Percentiles rank a stretch among this genome's conserved stretches.
Evolutionary conservation across 2,888 invertebrate species (phyloP).

Genomic region (Priocnemis perturbator): DNA sequence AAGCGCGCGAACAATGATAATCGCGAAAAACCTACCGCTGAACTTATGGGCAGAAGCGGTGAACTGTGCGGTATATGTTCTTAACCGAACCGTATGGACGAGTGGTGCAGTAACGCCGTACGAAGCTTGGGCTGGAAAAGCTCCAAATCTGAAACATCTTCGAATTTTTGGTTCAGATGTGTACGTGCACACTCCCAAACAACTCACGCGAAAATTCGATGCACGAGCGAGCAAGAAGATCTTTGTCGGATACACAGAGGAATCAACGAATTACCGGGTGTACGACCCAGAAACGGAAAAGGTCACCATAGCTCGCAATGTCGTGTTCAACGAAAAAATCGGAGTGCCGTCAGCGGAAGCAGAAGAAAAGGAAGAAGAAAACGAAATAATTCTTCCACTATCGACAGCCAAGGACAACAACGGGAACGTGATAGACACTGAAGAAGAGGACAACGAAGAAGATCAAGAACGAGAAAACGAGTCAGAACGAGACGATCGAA

Average conservation of each 20-base stretch:
- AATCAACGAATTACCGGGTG: constrained; percentile 8
- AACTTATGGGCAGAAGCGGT: constrained; percentile 1
- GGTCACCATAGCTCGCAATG: constrained; percentile 3
- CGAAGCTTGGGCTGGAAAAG: neutral
- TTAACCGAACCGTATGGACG: neutral
- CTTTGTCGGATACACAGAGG: constrained; percentile 9
- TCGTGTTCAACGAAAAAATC: constrained; percentile 11
- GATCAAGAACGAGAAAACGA: too few relatives aligned
- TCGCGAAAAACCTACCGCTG: neutral
- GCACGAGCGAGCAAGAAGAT: constrained; percentile 1
- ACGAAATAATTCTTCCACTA: neutral
- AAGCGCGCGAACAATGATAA: constrained; percentile 6
- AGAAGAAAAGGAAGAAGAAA: constrained; percentile 19
- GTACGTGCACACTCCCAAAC: constrained; percentile 8
- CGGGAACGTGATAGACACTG: neutral
- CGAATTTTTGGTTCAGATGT: constrained; percentile 4
- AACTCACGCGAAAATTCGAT: constrained; percentile 13
- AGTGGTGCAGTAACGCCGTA: constrained; percentile 4
- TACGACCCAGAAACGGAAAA: neutral
- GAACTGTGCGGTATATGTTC: neutral
- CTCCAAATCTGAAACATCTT: constrained; percentile 5
- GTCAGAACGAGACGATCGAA: too few relatives aligned
- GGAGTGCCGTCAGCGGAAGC: constrained; percentile 34
- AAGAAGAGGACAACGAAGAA: neutral
- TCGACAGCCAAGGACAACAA: neutral